Conservation (phyloP, 2,797 vertebrate genomes). For the Gallinago stenura region DNA sequence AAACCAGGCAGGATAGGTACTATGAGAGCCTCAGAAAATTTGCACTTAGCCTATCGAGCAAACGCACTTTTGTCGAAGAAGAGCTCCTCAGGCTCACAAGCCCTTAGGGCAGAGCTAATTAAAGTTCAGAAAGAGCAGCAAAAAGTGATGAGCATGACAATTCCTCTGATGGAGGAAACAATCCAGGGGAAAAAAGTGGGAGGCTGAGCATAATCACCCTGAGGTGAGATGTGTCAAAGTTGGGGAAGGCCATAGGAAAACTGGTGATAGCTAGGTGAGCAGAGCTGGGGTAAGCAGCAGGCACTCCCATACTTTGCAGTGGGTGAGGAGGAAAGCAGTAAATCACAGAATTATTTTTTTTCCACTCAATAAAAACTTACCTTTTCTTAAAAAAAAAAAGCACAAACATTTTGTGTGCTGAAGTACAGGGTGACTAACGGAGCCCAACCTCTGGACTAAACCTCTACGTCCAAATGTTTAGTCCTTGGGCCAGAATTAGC, state of each 20-base stretch:
- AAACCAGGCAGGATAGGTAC: not conserved
- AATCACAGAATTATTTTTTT: not conserved
- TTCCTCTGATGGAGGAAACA: slow-evolving; percentile 52
- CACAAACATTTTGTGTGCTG: not conserved
- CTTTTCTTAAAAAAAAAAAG: not conserved
- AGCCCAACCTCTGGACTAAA: not conserved
- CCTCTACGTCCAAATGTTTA: not conserved
- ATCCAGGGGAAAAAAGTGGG: slow-evolving; percentile 13
- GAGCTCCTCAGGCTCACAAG: slow-evolving; percentile 25
- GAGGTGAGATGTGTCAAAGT: slow-evolving; percentile 34
- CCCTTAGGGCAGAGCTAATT: slow-evolving; percentile 71
- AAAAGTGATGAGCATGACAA: slow-evolving; percentile 70
- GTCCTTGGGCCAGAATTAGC: not conserved
- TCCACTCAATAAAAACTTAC: not conserved
- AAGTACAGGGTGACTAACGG: not conserved
- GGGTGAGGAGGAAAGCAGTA: not conserved
- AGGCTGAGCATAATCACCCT: slow-evolving; percentile 13
- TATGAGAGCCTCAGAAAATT: not conserved
- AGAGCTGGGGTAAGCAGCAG: not conserved
- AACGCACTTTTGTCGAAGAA: slow-evolving; percentile 17
- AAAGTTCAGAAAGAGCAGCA: slow-evolving; percentile 67
- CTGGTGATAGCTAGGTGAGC: not conserved
- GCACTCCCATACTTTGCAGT: not conserved
- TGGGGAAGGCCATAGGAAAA: slow-evolving; percentile 3
- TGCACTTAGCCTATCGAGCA: not conserved